Base-by-base conservation (phyloP, 2,888 invertebrate genomes). In the Platerodrilus igneus region DNA sequence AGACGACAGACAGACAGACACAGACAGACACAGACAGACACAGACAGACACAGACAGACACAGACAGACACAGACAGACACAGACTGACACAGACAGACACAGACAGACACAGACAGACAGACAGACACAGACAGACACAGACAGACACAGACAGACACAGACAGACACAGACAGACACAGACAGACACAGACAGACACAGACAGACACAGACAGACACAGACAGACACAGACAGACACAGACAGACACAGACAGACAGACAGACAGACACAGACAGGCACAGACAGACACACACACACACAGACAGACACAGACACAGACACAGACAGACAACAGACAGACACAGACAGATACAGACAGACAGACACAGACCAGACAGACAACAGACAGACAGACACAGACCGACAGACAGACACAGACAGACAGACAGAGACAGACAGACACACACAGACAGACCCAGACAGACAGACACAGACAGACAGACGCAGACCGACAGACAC, bases 1-100 rank as follows among this genome's bases (percentile, higher is more conserved):
- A n/a, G n/a, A n/a, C n/a, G 28, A 28, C 28, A 28, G 28, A 28
- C 7, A 28, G 28, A 28, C 28, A 28, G 28, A 28, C 7, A 15
- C 11, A 11, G 8, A 28, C 14, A 28, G 14, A 28, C 5, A 28
- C 8, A 28, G 8, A 28, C 7, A 28, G 28, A 14, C 8, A 28
- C 14, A 28, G 14, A 28, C 6, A 28, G 14, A 28, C 14, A 28
- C 28, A 28, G 15, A 28, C 7, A 28, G 28, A 28, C 28, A 28
- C 11, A 28, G n/a, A n/a, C n/a, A 28, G 14, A 28, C 11, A 28
- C 28, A 28, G 28, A 28, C 28, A 28, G 28, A 28, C 7, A 28
- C 11, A 28, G 11, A 28, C 11, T 11, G 6, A 28, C 6, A 28
- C 7, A 28, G 28, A 28, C 7, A 28, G 7, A 28, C 7, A 28